Conservation (phyloP, 2,113 vertebrate genomes). For the Calypte anna region DNA sequence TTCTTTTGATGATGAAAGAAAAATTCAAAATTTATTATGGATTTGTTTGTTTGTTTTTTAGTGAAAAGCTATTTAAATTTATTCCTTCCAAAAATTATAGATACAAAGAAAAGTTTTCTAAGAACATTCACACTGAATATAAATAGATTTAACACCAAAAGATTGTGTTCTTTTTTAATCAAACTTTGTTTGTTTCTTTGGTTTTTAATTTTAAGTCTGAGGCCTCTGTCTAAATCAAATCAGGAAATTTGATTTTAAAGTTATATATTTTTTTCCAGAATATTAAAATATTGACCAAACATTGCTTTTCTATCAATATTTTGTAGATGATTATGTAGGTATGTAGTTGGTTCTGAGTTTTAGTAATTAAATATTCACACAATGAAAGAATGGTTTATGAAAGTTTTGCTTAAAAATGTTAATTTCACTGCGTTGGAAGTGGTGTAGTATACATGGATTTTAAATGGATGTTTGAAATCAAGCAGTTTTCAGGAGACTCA, state of each 20-base stretch:
- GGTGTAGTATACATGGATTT: not conserved
- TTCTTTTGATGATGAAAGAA: not conserved
- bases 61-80: not conserved
- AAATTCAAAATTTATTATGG: not conserved
- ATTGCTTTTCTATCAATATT: not conserved
- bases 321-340: not conserved
- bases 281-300: not conserved
- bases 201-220: not conserved
- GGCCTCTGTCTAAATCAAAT: not conserved
- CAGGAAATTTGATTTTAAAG: not conserved
- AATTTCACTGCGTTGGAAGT: not conserved
- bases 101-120: not conserved
- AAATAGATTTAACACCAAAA: not conserved
- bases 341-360: not conserved
- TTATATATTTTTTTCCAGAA: not conserved
- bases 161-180: not conserved
- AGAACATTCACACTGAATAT: not conserved
- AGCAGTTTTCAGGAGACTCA: not conserved
- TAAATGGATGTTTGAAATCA: not conserved
- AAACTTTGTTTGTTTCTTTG: no score
- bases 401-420: not conserved
- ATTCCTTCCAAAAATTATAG: not conserved
- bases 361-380: not conserved
- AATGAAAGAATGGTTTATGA: not conserved
- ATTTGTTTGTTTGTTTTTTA: not conserved